phyloP scores from a whole-genome alignment of 1,140 invertebrate genomes.

The Druon quercuslanigerum region DNA sequence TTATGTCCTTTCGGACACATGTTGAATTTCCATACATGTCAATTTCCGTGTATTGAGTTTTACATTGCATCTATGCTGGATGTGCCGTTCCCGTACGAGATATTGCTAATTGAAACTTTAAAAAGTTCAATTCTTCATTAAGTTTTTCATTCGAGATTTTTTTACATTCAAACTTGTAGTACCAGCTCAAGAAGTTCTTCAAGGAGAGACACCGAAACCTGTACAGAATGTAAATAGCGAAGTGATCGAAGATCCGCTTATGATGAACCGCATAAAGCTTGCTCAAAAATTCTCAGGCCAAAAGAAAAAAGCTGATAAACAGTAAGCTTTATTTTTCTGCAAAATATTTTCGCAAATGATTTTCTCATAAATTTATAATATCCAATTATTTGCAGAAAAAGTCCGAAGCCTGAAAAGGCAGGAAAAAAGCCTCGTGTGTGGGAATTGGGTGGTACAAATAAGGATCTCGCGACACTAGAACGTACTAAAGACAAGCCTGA shows the following conservation, averaged over 20 bases:
- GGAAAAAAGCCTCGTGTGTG: slow-evolving; percentile 93
- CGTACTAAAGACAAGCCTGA: slow-evolving; percentile 87
- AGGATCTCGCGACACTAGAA: slow-evolving; percentile 89
- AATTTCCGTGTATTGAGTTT: no score
- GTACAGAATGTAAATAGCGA: slow-evolving; percentile 69
- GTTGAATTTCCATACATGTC: no score
- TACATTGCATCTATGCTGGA: no score
- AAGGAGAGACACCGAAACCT: slow-evolving; percentile 63
- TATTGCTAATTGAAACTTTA: no score
- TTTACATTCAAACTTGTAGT: slow-evolving; percentile 58
- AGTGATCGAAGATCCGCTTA: slow-evolving; percentile 79
- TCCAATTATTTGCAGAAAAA: slow-evolving; percentile 76
- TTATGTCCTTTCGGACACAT: no score
- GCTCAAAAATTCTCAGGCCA: slow-evolving; percentile 82
- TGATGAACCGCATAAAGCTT: slow-evolving; percentile 83
- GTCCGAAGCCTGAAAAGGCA: slow-evolving; percentile 82
- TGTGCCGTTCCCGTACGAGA: no score
- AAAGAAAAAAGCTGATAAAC: slow-evolving; percentile 77
- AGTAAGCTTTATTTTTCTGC: slow-evolving; percentile 66
- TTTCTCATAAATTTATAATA: slow-evolving; percentile 13
- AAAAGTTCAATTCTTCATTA: background rate
- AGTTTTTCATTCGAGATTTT: slow-evolving; percentile 27
- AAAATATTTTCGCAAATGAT: slow-evolving; percentile 33
- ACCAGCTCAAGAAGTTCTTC: slow-evolving; percentile 78
- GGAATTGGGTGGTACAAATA: slow-evolving; percentile 88